Base-by-base conservation (phyloP, 2,113 vertebrate species). In the Triplophysa rosa region DNA sequence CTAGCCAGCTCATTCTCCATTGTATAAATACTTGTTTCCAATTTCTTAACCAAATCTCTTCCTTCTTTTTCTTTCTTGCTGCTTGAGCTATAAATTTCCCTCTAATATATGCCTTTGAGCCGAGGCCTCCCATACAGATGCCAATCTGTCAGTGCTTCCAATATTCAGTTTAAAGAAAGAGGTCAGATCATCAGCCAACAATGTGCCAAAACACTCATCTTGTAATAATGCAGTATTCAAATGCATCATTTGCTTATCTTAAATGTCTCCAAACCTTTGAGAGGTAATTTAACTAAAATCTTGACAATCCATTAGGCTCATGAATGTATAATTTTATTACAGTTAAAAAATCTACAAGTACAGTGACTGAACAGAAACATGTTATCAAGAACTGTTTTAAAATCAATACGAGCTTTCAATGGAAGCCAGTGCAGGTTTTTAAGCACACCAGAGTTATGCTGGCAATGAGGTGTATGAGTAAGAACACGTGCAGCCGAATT, bases 151-250 rank as follows among this genome's bases (percentile, higher is more conserved):
- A 40, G 64, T 58, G 40, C 67, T 23, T 3, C n/a, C 23, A 0
- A 29, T 19, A 26, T 68, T 81, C 12, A 74, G n/a, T 65, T 78
- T 16, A 26, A 77, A 75, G 58, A 79, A 79, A 0, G 52, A 75
- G 10, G 8, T 81, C 42, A 84, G 24, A 17, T 81, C 68, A 23
- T 78, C 19, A n/a, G 61, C 59, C 61, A 78, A 56, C n/a, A 9
- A 40, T 29, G 19, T 40, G 29, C 0, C 29, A 29, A 29, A 29
- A 29, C 3, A 29, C 29, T 29, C 29, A 29, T 24, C 24, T 24
- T 45, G 42, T 45, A 45, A 45, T 45, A 45, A 45, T 13, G 45
- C 13, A 29, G 3, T 29, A 29, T 29, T 29, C 29, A 4, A 29
- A 29, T 4, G 29, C 29, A 29, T 29, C 29, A 29, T 29, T 29